Evolutionary conservation across 2,888 invertebrate genomes (phyloP).

Genomic region (Dasypogon diadema): DNA sequence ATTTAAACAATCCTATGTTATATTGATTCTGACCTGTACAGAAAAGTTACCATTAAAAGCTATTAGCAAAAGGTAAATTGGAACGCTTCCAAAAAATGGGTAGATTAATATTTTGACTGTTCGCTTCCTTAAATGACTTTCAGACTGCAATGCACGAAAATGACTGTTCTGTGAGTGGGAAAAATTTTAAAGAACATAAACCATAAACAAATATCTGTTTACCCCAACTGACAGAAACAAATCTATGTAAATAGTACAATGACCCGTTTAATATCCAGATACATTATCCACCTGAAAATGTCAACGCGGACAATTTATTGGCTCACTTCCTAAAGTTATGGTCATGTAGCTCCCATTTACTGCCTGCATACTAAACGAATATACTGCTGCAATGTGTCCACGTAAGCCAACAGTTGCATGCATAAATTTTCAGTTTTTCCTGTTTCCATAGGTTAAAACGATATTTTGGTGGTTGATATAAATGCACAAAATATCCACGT

Average conservation of each 20-base stretch:
- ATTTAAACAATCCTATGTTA: too few relatives aligned
- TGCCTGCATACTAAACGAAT: slow-evolving; percentile 2
- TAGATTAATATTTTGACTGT: too few relatives aligned
- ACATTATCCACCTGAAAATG: slow-evolving; percentile 45
- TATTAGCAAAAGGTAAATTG: too few relatives aligned
- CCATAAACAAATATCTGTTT: not conserved
- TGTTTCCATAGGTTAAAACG: slow-evolving; percentile 23
- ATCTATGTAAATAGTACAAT: slow-evolving; percentile 33
- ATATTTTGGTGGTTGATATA: slow-evolving; percentile 22
- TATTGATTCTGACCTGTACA: too few relatives aligned
- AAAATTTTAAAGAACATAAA: too few relatives aligned
- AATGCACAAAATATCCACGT: not conserved
- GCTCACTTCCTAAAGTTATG: slow-evolving; percentile 38
- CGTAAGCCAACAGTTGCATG: slow-evolving; percentile 21
- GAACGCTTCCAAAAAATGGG: too few relatives aligned
- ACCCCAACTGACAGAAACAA: not conserved
- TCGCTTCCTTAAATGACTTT: too few relatives aligned
- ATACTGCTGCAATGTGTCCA: slow-evolving; percentile 15
- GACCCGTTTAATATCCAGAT: slow-evolving; percentile 15
- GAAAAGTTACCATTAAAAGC: too few relatives aligned
- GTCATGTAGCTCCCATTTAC: slow-evolving; percentile 27
- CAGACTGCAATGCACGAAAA: too few relatives aligned
- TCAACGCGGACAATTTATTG: slow-evolving; percentile 26
- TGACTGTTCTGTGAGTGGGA: too few relatives aligned
- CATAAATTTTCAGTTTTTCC: slow-evolving; percentile 40